Evolutionary conservation across 2,888 invertebrate species (phyloP).

Genomic region (Belgica antarctica): DNA sequence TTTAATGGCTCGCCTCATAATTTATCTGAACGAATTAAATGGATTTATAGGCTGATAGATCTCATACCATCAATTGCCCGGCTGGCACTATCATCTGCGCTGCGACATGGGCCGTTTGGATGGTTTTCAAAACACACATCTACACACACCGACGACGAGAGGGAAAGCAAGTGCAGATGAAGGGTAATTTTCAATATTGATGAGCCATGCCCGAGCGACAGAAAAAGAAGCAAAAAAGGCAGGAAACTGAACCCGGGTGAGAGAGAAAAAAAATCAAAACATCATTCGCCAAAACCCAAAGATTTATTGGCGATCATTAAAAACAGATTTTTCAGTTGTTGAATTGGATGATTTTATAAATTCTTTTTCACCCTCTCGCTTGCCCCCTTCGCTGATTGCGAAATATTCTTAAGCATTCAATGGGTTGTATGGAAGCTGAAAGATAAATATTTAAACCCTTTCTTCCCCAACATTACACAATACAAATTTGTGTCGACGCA

Average conservation of each 20-base stretch:
- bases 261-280: conserved; percentile 36
- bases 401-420: background rate
- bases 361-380: background rate
- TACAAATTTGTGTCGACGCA: too few species aligned
- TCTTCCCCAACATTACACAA: conserved; percentile 11
- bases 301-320: conserved; percentile 41
- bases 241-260: background rate
- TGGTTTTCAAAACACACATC: conserved; percentile 12
- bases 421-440: background rate
- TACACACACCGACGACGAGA: conserved; percentile 16
- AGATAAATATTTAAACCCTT: conserved; percentile 17
- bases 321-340: conserved; percentile 43
- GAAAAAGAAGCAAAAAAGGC: background rate
- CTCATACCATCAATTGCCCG: conserved; percentile 20
- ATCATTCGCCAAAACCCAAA: conserved; percentile 33
- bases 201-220: conserved; percentile 31
- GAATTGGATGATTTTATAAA: conserved; percentile 25
- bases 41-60: conserved; percentile 41
- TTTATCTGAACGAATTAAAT: conserved; percentile 42
- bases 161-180: conserved; percentile 32
- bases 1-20: conserved; percentile 36
- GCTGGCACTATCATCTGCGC: background rate
- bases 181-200: conserved; percentile 43
- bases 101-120: background rate
- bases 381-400: conserved; percentile 10